A percentile compares a stretch with the other conserved stretches of the same genome.
These are phyloP conservation scores for Pipistrellus nathusii DNA, from an alignment of 2,797 vertebrate species.

Conservation along the genomic window DNA sequence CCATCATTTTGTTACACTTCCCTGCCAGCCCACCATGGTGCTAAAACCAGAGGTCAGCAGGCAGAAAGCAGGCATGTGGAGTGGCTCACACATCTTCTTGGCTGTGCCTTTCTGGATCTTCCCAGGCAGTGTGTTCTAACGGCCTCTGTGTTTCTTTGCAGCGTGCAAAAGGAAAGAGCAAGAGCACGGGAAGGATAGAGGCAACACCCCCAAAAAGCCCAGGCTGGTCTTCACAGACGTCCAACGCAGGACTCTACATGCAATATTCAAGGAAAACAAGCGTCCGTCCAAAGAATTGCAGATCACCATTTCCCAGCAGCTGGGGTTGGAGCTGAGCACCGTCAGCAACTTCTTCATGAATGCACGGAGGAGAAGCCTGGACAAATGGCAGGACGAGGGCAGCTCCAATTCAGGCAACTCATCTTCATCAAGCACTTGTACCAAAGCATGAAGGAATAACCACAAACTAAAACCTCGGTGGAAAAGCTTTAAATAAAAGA, in stretches of 20 bases:
- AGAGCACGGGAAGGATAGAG: constrained; percentile 95
- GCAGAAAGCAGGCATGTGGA: neutral
- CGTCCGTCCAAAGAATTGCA: constrained; percentile 99
- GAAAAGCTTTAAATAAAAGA: constrained; percentile 97
- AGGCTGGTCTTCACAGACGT: constrained; percentile 99
- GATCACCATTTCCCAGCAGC: constrained; percentile 99
- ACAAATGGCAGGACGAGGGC: constrained; percentile 99
- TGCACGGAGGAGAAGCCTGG: constrained; percentile 97
- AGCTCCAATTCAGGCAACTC: constrained; percentile 93
- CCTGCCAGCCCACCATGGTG: neutral
- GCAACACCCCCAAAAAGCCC: constrained; percentile 96
- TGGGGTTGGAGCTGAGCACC: constrained; percentile 98
- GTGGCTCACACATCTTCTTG: neutral
- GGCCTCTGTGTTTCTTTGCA: constrained; percentile 86
- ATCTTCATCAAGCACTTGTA: constrained; percentile 95
- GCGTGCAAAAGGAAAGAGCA: constrained; percentile 99
- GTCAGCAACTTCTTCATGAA: constrained; percentile 99
- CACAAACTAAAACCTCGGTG: constrained; percentile 96
- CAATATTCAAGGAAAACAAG: constrained; percentile 99
- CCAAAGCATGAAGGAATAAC: constrained; percentile 97
- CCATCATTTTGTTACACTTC: neutral
- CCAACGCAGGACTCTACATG: constrained; percentile 98
- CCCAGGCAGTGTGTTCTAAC: constrained; percentile 69
- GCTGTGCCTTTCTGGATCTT: neutral
- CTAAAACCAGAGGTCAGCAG: neutral